Evolutionary conservation across 2,797 vertebrate species (phyloP).

Genomic region (Chromobotia macracanthus): DNA sequence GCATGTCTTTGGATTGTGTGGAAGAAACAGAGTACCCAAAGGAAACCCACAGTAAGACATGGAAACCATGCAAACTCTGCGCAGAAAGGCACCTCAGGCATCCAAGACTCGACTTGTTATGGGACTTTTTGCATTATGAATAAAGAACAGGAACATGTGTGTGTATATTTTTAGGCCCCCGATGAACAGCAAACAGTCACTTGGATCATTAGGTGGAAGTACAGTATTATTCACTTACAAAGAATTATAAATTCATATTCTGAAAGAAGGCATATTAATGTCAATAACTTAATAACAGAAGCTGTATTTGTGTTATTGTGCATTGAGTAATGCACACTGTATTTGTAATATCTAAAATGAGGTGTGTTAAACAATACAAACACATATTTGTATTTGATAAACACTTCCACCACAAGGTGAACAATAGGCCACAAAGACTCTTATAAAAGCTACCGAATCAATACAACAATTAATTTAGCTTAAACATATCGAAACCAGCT

Average conservation of each 20-base stretch:
- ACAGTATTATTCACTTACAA: neutral
- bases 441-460: constrained; percentile 18
- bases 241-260: neutral
- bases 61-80: no score
- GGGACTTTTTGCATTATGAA: neutral
- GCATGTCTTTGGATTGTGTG: no score
- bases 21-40: no score
- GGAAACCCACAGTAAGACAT: no score
- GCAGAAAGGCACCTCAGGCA: no score
- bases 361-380: neutral
- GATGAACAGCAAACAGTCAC: neutral
- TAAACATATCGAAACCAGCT: constrained; percentile 6
- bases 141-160: neutral
- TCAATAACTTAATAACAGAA: neutral
- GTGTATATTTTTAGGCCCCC: neutral
- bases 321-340: neutral
- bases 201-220: neutral
- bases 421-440: neutral
- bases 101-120: no score
- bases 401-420: neutral
- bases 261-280: neutral
- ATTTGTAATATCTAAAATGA: no score
- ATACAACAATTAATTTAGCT: constrained; percentile 20
- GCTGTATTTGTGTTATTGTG: neutral
- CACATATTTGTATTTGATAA: neutral